phyloP scores from a whole-genome alignment of 2,888 invertebrate species.

The Hartigia nigra region DNA sequence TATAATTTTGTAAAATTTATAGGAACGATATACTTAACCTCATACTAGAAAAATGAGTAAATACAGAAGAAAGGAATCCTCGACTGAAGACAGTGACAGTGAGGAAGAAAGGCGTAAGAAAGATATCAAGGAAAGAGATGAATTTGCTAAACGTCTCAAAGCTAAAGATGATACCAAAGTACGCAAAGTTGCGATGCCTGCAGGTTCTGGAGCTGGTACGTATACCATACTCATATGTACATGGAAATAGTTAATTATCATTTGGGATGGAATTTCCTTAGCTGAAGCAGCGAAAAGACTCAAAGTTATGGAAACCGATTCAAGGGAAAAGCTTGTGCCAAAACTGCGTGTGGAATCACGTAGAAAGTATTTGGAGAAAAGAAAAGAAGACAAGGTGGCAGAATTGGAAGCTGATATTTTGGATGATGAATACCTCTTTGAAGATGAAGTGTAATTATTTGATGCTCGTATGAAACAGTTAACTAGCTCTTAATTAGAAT shows the following conservation, averaged over 20 bases:
- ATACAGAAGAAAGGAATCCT: slow-evolving; percentile 66
- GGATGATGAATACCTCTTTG: slow-evolving; percentile 96
- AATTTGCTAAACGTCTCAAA: slow-evolving; percentile 89
- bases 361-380: slow-evolving; percentile 92
- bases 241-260: background rate
- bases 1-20: background rate
- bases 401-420: slow-evolving; percentile 94
- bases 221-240: slow-evolving; percentile 46
- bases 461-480: slow-evolving; percentile 2
- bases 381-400: slow-evolving; percentile 95
- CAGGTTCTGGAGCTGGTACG: slow-evolving; percentile 56
- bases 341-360: slow-evolving; percentile 91
- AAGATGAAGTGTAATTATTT: slow-evolving; percentile 81
- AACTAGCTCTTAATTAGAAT: background rate
- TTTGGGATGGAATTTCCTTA: slow-evolving; percentile 12
- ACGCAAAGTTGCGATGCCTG: slow-evolving; percentile 74
- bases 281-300: slow-evolving; percentile 89
- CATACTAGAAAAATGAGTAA: slow-evolving; percentile 52
- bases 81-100: slow-evolving; percentile 75
- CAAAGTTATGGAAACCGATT: slow-evolving; percentile 84
- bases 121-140: slow-evolving; percentile 93
- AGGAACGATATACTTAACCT: background rate
- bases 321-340: slow-evolving; percentile 87
- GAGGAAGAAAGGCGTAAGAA: slow-evolving; percentile 82
- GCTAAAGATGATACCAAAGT: slow-evolving; percentile 90